These are phyloP conservation scores for Diplodus sargus DNA, from an alignment of 2,797 vertebrate species.

Conservation along the genomic window DNA sequence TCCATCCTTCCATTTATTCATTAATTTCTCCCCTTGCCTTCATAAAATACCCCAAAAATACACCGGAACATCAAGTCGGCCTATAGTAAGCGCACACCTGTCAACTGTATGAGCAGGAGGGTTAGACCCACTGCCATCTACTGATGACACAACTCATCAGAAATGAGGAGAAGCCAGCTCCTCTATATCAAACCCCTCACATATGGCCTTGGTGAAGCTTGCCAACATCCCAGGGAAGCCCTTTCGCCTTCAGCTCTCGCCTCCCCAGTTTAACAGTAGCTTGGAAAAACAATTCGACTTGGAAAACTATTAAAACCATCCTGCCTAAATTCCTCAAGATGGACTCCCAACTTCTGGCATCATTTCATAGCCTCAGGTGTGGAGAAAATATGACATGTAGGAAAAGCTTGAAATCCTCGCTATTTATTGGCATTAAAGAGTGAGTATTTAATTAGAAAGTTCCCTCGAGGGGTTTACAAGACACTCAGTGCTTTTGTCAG, in stretches of 20 bases:
- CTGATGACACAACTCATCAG: constrained; percentile 60
- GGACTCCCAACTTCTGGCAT: constrained; percentile 79
- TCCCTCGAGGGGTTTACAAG: constrained; percentile 81
- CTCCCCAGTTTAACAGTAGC: constrained; percentile 79
- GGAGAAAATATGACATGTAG: constrained; percentile 84
- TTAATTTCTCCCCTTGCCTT: neutral
- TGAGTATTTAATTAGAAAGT: constrained; percentile 80
- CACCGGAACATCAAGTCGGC: neutral
- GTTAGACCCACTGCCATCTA: constrained; percentile 48
- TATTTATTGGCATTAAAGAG: constrained; percentile 75
- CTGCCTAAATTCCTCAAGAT: constrained; percentile 79
- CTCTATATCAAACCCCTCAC: constrained; percentile 63
- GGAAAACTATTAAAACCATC: constrained; percentile 84
- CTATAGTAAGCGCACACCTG: constrained; percentile 45
- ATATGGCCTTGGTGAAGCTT: constrained; percentile 66
- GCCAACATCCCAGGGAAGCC: constrained; percentile 84
- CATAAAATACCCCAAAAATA: neutral
- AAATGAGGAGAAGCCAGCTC: constrained; percentile 57
- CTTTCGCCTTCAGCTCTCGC: constrained; percentile 65
- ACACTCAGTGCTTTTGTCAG: constrained; percentile 78
- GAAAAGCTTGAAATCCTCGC: constrained; percentile 80
- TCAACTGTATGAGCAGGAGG: constrained; percentile 24
- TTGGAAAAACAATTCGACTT: constrained; percentile 82
- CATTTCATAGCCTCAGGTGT: constrained; percentile 73
- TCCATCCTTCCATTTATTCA: neutral